Conservation (phyloP, 2,797 vertebrate genomes). For the Pachyuromys duprasi region DNA sequence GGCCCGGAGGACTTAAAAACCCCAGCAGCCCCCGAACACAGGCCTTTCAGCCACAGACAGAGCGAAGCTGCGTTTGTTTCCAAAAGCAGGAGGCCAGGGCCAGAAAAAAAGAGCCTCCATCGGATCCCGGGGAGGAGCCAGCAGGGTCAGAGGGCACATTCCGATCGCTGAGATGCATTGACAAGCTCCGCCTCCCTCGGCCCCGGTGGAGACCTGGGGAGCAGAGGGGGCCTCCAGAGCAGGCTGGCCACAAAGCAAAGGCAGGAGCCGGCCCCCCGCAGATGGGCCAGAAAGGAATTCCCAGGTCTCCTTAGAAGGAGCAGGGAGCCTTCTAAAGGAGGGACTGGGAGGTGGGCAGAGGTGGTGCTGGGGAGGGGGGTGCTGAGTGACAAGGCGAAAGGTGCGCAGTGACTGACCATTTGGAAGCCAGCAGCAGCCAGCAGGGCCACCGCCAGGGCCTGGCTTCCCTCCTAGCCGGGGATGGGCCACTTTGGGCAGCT, state of each 20-base stretch:
- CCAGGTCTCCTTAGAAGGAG: constrained; percentile 36
- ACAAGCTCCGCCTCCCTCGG: constrained; percentile 56
- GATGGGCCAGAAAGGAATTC: constrained; percentile 28
- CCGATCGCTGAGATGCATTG: constrained; percentile 78
- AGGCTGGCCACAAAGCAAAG: constrained; percentile 51
- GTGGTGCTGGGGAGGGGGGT: not conserved
- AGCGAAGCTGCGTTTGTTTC: constrained; percentile 76
- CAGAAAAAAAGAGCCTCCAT: constrained; percentile 72
- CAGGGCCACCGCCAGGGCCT: rapidly evolving
- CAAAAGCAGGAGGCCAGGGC: constrained; percentile 71
- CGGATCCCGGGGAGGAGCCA: constrained; percentile 67
- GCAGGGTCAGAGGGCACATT: constrained; percentile 82
- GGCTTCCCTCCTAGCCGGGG: rapidly evolving
- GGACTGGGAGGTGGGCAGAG: not conserved
- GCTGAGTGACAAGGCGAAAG: no score
- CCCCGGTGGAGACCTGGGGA: constrained; percentile 58
- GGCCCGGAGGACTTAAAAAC: constrained; percentile 61
- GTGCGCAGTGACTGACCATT: not conserved
- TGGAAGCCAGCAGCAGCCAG: not conserved
- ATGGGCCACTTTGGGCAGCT: not conserved
- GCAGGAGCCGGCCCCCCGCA: constrained; percentile 25
- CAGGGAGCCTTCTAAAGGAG: not conserved
- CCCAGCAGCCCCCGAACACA: not conserved
- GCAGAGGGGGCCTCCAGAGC: constrained; percentile 25
- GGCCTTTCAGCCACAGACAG: constrained; percentile 77